Percentiles rank a stretch among this genome's conserved stretches.
These are phyloP conservation scores for Spinibarbus caldwelli DNA, from an alignment of 2,797 vertebrate species.

Conservation along the genomic window DNA sequence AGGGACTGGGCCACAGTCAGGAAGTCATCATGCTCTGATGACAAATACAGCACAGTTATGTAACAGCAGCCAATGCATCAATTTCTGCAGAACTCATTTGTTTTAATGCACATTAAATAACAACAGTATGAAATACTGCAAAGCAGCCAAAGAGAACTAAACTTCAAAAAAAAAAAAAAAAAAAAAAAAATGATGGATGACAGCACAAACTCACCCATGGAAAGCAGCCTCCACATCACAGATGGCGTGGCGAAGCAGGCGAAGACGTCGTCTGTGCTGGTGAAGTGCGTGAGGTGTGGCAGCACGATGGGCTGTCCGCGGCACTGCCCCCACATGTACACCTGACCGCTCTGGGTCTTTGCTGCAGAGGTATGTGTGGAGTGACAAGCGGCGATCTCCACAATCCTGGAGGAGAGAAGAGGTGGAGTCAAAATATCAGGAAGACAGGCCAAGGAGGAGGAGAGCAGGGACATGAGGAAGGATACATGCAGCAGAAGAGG, in stretches of 20 bases:
- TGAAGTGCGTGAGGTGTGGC: slow-evolving; percentile 90
- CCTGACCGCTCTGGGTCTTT: slow-evolving; percentile 91
- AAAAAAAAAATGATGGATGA: no score
- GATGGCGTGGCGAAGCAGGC: slow-evolving; percentile 91
- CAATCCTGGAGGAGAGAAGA: slow-evolving; percentile 77
- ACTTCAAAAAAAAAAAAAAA: background rate
- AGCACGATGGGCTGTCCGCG: slow-evolving; percentile 87
- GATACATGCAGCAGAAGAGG: background rate
- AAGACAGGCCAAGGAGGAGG: slow-evolving; percentile 42
- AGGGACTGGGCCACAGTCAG: slow-evolving; percentile 94
- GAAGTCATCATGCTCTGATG: slow-evolving; percentile 91
- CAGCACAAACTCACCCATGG: slow-evolving; percentile 77
- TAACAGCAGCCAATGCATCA: background rate
- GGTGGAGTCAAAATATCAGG: background rate
- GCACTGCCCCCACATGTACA: slow-evolving; percentile 98
- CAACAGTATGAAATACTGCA: background rate
- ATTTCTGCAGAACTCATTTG: background rate
- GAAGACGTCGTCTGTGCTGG: slow-evolving; percentile 89
- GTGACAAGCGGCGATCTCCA: slow-evolving; percentile 92
- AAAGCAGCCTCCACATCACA: slow-evolving; percentile 89
- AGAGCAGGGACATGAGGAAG: slow-evolving; percentile 3
- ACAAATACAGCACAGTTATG: background rate
- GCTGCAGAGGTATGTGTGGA: slow-evolving; percentile 91
- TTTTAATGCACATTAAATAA: background rate
- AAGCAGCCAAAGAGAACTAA: background rate